These are phyloP conservation scores for Thalassaphorura encarpata DNA, from an alignment of 1,140 invertebrate species.

Conservation along the genomic window DNA sequence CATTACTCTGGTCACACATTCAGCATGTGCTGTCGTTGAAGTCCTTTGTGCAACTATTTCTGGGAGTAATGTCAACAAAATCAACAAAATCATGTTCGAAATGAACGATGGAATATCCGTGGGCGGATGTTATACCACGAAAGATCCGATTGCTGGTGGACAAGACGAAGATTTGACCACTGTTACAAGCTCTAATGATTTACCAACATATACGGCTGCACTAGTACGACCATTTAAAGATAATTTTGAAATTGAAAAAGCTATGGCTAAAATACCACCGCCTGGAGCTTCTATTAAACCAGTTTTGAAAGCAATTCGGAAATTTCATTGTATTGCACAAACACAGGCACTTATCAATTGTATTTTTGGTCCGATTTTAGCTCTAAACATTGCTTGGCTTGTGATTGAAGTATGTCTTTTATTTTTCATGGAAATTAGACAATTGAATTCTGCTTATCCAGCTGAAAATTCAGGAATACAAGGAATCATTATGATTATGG, in stretches of 20 bases:
- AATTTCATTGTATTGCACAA: constrained; percentile 8
- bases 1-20: constrained; percentile 11
- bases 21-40: constrained; percentile 20
- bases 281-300: background rate
- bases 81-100: background rate
- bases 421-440: constrained; percentile 13
- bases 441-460: background rate
- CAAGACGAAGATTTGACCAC: background rate
- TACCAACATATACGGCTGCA: background rate
- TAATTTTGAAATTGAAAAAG: background rate
- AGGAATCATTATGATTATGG: background rate
- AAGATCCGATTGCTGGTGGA: background rate
- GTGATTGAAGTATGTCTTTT: constrained; percentile 7
- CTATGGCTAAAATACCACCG: background rate
- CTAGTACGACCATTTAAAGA: background rate
- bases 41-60: constrained; percentile 23
- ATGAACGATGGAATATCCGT: background rate
- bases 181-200: background rate
- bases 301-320: constrained; percentile 12
- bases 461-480: background rate
- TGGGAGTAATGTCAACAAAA: constrained; percentile 1
- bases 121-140: background rate
- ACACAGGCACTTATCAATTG: constrained; percentile 19
- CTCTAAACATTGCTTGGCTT: constrained; percentile 17
- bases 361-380: constrained; percentile 17